These are phyloP conservation scores for Gambusia holbrooki DNA, from an alignment of 2,113 vertebrate species.

Conservation along the genomic window DNA sequence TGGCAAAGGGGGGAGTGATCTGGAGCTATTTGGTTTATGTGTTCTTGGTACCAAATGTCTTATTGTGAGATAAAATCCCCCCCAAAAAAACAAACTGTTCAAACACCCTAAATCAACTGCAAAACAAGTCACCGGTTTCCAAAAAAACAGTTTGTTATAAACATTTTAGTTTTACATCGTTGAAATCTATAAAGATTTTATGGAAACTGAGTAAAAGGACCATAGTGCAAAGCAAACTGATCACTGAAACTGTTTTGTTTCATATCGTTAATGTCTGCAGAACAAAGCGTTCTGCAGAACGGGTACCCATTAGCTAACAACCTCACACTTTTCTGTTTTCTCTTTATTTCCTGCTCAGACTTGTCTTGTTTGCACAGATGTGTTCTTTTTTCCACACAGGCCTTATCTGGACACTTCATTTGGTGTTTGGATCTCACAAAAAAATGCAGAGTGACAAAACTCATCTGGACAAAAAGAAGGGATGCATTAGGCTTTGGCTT, in stretches of 20 bases:
- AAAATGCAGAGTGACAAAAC: conserved; percentile 51
- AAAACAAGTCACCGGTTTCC: not conserved
- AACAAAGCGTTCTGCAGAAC: not conserved
- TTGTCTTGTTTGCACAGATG: conserved; percentile 38
- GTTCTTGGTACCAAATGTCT: too few species aligned
- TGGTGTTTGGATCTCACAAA: conserved; percentile 42
- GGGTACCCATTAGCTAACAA: not conserved
- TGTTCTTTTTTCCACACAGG: conserved; percentile 35
- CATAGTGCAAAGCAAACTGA: too few species aligned
- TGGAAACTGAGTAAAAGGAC: not conserved
- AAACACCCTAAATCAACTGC: not conserved
- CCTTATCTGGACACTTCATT: conserved; percentile 44
- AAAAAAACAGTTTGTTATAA: too few species aligned
- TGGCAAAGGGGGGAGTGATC: too few species aligned
- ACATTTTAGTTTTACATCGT: not conserved
- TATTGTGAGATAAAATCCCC: too few species aligned
- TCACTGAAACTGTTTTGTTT: not conserved
- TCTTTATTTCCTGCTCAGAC: conserved; percentile 3
- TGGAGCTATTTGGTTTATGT: too few species aligned
- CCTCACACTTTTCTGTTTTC: not conserved
- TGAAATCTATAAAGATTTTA: not conserved
- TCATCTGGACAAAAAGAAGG: conserved; percentile 68
- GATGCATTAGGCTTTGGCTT: conserved; percentile 83
- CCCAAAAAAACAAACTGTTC: not conserved
- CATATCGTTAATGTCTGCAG: not conserved